Conservation (phyloP, 2,888 invertebrate genomes). For the Zeuzera pyrina region DNA sequence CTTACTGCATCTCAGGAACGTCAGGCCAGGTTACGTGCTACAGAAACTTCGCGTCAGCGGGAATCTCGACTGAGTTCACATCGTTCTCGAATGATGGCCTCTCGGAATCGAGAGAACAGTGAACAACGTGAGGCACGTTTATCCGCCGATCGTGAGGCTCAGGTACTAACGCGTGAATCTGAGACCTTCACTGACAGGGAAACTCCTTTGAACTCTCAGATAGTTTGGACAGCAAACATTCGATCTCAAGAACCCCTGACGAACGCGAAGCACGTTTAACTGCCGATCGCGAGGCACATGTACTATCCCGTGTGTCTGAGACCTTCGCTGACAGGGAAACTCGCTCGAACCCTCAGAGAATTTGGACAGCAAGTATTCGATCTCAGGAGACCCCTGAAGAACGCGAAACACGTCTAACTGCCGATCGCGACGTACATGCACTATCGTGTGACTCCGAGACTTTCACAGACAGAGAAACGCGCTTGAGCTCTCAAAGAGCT, state of each 20-base stretch:
- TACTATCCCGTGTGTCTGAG: not conserved
- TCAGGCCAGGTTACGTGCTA: not conserved
- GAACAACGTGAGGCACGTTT: not conserved
- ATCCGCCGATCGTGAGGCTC: not conserved
- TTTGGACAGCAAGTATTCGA: not conserved
- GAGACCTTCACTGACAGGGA: not conserved
- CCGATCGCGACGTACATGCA: not conserved
- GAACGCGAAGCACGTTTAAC: not conserved
- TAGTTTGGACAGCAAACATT: not conserved
- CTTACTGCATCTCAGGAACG: slow-evolving; percentile 1
- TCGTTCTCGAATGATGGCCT: not conserved
- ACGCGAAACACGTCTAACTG: not conserved
- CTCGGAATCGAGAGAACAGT: not conserved
- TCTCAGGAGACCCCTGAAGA: not conserved
- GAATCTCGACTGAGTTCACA: not conserved
- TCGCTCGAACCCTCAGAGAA: not conserved
- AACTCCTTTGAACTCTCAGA: not conserved
- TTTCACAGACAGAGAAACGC: too few relatives aligned
- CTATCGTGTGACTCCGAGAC: not conserved
- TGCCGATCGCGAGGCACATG: not conserved
- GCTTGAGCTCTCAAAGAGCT: not conserved
- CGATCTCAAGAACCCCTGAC: not conserved
- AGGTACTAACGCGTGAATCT: not conserved
- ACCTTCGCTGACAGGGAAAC: not conserved
- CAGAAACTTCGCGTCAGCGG: not conserved